Base-by-base conservation (phyloP, 2,797 vertebrate genomes). In the Mus minutoides region DNA sequence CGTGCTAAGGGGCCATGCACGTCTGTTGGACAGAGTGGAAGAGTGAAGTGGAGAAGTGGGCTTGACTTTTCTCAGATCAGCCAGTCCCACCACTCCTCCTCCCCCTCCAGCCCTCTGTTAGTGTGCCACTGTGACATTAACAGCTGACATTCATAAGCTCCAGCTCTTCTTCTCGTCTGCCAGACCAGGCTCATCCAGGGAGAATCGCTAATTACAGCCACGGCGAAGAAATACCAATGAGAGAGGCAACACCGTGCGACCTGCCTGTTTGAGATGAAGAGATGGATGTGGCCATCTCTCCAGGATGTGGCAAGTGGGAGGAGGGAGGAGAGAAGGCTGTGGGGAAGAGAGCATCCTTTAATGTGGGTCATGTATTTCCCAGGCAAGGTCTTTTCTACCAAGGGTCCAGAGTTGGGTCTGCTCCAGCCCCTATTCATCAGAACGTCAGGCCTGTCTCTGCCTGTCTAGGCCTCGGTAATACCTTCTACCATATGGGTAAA, bases 151-250 rank as follows among this genome's bases (percentile, higher is more conserved):
- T 90, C 90, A 90, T 54, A 94, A 97, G 84, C 71, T 1, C 0
- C 31, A 73, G 87, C 54, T 73, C 46, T 58, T 86, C 92, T 58
- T 91, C 87, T 89, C 56, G 75, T 92, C 95, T 90, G 83, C 83
- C 73, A 56, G 73, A 89, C 21, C 0, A 0, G 84, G 93, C 93
- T 98, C 91, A 62, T 90, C 90, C 58, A 88, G 90, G 96, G 49
- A 97, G 97, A 98, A 97, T 91, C 93, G 96, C 98, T 98, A 98
- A 98, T 98, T 98, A 98, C 97, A 96, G 97, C 96, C 10, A 92
- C 96, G 95, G 96, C 96, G 95, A 97, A 96, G 97, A 97, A 52
- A 97, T 98, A 98, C 97, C 98, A 97, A 91, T 96, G 97, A 94
- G 96, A 97, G 96, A 94, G 69, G 97, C 98, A 97, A 97, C 98